A percentile compares a stretch with the other conserved stretches of the same genome.
Conservation (phyloP, 2,888 invertebrate genomes). For the Caenorhabditis angaria region DNA sequence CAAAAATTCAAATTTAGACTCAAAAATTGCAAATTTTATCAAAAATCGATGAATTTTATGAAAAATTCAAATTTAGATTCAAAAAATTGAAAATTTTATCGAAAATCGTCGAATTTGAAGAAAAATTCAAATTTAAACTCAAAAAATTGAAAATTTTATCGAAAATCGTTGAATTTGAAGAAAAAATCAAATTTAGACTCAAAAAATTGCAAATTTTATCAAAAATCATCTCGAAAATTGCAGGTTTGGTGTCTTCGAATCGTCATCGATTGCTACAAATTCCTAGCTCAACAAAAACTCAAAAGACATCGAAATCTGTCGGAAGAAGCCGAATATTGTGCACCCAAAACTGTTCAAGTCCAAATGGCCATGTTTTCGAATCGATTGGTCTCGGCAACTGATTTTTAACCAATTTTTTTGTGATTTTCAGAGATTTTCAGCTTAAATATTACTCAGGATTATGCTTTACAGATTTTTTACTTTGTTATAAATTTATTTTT, state of each 20-base stretch:
- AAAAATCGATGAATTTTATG: too few relatives aligned
- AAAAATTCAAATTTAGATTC: too few relatives aligned
- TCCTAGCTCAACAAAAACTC: slow-evolving; percentile 13
- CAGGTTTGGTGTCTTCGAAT: slow-evolving; percentile 42
- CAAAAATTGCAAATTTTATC: too few relatives aligned
- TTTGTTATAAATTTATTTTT: neutral
- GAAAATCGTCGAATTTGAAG: too few relatives aligned
- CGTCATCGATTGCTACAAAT: slow-evolving; percentile 36
- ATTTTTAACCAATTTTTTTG: slow-evolving; percentile 21
- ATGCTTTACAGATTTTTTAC: slow-evolving; percentile 22
- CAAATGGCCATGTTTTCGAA: slow-evolving; percentile 34
- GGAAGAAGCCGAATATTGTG: slow-evolving; percentile 34
- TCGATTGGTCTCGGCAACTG: slow-evolving; percentile 37
- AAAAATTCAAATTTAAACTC: too few relatives aligned
- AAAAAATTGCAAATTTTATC: neutral
- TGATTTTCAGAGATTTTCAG: slow-evolving; percentile 10
- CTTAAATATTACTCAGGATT: slow-evolving; percentile 23
- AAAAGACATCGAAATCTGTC: slow-evolving; percentile 13
- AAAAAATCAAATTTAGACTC: too few relatives aligned
- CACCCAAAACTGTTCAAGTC: slow-evolving; percentile 31
- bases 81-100: too few relatives aligned
- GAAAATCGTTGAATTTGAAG: too few relatives aligned
- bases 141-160: too few relatives aligned
- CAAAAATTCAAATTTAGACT: too few relatives aligned
- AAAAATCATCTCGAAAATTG: neutral